Conservation (phyloP, 2,888 invertebrate genomes). For the Zelleria hepariella region DNA sequence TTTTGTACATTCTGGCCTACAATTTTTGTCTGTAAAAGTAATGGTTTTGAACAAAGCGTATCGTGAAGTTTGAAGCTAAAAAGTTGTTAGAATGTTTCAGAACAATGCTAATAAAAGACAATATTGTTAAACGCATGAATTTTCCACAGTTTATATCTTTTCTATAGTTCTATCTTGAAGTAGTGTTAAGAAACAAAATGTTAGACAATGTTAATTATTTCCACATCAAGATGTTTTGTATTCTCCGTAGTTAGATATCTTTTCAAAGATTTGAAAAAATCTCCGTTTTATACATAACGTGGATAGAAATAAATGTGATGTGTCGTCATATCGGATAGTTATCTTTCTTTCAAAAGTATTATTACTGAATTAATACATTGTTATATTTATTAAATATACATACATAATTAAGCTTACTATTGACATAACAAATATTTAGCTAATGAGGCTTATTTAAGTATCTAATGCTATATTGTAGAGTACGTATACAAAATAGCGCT, state of each 20-base stretch:
- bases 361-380: not conserved
- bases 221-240: not conserved
- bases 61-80: not conserved
- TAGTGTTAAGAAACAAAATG: slow-evolving; percentile 44
- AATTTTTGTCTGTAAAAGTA: not conserved
- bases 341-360: not conserved
- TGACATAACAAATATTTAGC: not conserved
- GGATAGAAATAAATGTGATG: not conserved
- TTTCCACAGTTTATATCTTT: slow-evolving; percentile 57
- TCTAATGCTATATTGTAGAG: not conserved
- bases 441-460: not conserved
- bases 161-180: slow-evolving; percentile 35
- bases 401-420: not conserved
- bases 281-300: not conserved
- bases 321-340: slow-evolving; percentile 7
- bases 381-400: not conserved
- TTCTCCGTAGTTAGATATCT: not conserved
- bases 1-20: not conserved
- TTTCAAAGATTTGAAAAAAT: not conserved
- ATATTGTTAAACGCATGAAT: slow-evolving; percentile 65
- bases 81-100: slow-evolving; percentile 25
- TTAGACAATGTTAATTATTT: slow-evolving; percentile 20
- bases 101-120: slow-evolving; percentile 65
- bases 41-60: not conserved
- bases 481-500: not conserved